Evolutionary conservation across 30 jellyfish, hydroid and myxozoan species (phyloP), one percentile per base, ranked within the genome.

Genomic region (Rhopilema esculentum): DNA sequence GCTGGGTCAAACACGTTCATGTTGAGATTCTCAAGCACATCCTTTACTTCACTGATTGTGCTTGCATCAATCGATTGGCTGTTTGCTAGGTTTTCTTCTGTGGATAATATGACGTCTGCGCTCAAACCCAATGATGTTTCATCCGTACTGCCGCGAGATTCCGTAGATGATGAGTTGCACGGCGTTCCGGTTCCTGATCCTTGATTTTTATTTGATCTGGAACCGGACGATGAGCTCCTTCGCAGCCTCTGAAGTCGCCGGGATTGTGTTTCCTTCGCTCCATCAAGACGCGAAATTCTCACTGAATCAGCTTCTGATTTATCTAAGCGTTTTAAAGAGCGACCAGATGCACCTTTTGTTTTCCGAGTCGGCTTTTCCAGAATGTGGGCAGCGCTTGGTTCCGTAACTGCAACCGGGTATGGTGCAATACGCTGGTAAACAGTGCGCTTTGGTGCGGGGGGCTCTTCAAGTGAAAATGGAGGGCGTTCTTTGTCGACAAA

Each of bases 381-480:
- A 32, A 49, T 23, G 48, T n/a, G 61, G 24, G 78, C 50, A 27
- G 61, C 30, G 33, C 49, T 51, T 27, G 80, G 49, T 53, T 61
- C 94, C 31, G 88, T 28, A 17, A 50, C 27, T 27, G 65, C 77
- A 1, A 52, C 85, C 32, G 86, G 92, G 25, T 74, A 84, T 28
- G 94, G 94, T 0, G 94, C 94, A 49, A 85, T 85, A n/a, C 94
- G 85, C 77, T 85, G 94, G 66, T 85, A 85, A 63, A 85, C 82
- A 15, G 94, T 85, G 22, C 94, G 70, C 66, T 85, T 85, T 17
- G 94, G 94, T 19, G 62, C 88, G 25, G 88, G 76, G 53, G 90
- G 90, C 26, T 65, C 90, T 0, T 75, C 94, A 20, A 63, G 70
- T 27, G 77, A 63, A 49, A 78, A 72, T 77, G 79, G 79, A 77